Evolutionary conservation across 1,140 invertebrate species (phyloP), one percentile per base, ranked within the genome.

Genomic region (Hydropsyche tenuis): DNA sequence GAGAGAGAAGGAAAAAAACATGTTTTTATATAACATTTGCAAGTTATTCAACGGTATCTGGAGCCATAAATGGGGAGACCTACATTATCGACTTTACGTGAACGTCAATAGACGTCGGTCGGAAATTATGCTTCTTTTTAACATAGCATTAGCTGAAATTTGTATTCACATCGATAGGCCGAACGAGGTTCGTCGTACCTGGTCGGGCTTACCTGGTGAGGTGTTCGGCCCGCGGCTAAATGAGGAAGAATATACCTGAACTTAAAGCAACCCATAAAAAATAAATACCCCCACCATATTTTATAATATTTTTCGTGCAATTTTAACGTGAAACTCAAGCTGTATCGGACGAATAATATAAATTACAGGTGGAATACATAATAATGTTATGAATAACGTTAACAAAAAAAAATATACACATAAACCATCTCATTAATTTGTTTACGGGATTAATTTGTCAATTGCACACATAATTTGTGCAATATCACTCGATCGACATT

Each of bases 131-230:
- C 68, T 76, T 66, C 60, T 37, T 68, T 73, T 73, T 73, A 70
- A 65, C 69, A 73, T 76, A 73, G 71, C 71, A 76, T 76, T 76
- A 76, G 75, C 75, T 72, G 71, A 76, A 76, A 76, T 76, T 76
- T 76, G 75, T 76, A 76, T 76, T 76, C 75, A 73, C 75, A 76
- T 73, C 60, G 69, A 72, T 72, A 75, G 74, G 68, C 68, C 48
- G 68, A 68, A 68, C 66, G 60, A 66, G 69, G 62, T 48, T 66
- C 64, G 74, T 22, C 63, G 46, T 70, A 70, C 68, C 68, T 70
- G 74, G 74, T 56, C 74, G 68, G 20, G 73, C 62, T 46, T 70
- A 70, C 68, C 68, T 70, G 68, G 46, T 70, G 68, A 70, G 68
- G 68, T 70, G 68, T 70, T 70, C 46, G 25, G 68, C 68, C 68